Conservation (phyloP, 2,113 vertebrate species). For the Capra hircus region DNA sequence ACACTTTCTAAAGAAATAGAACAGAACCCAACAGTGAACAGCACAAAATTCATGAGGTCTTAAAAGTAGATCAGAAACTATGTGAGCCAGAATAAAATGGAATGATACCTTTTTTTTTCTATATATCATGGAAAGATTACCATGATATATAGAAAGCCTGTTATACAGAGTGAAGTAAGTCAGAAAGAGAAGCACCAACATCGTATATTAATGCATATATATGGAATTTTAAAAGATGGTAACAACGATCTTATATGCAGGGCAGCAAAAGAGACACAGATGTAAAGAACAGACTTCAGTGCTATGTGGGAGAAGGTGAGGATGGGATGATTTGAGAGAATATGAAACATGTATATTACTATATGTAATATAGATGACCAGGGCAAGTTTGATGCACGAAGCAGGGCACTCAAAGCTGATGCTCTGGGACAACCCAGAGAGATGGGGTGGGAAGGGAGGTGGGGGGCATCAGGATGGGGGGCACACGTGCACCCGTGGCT, state of each 20-base stretch:
- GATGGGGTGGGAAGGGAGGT: neutral
- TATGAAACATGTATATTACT: neutral
- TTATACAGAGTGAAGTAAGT: neutral
- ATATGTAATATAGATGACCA: neutral
- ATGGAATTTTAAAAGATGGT: neutral
- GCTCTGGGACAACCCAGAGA: neutral
- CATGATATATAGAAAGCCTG: neutral
- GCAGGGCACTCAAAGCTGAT: neutral
- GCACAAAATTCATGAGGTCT: no score
- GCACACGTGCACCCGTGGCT: neutral
- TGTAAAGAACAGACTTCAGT: neutral
- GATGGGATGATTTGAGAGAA: neutral
- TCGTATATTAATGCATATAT: neutral
- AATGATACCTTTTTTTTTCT: no score
- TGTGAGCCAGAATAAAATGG: no score
- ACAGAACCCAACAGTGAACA: no score
- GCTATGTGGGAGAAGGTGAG: neutral
- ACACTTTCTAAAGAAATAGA: no score
- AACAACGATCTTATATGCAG: neutral
- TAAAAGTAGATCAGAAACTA: no score
- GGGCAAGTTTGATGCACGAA: neutral
- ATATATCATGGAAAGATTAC: no score
- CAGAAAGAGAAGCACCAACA: neutral
- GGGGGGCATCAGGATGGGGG: neutral
- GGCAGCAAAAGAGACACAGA: neutral